Conservation (phyloP, 35 echinoderm and acorn worm species). For the Anneissia japonica region DNA sequence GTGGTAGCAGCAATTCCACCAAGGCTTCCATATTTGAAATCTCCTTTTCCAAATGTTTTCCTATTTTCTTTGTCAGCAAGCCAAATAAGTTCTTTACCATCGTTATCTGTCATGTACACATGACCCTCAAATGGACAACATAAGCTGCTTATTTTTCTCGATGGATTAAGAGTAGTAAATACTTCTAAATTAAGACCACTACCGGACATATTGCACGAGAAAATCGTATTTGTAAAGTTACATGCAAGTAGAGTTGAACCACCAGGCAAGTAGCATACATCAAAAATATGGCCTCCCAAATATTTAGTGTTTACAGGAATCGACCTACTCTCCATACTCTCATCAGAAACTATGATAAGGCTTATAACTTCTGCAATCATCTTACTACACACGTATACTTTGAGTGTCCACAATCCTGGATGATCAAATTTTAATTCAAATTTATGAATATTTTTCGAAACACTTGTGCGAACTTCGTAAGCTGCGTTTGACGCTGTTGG, state of each 20-base stretch:
- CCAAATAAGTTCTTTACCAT: background rate
- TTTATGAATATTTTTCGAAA: too few species aligned
- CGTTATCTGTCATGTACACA: background rate
- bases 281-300: background rate
- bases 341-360: too few species aligned
- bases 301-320: too few species aligned
- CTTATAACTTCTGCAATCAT: background rate
- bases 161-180: background rate
- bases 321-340: too few species aligned
- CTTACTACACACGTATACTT: background rate
- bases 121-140: background rate
- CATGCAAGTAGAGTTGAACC: background rate
- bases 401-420: background rate
- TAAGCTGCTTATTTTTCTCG: background rate
- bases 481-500: too few species aligned
- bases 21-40: background rate
- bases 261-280: background rate
- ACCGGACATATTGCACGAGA: background rate
- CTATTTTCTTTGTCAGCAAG: background rate
- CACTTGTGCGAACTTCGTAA: too few species aligned
- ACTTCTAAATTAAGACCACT: too few species aligned
- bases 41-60: background rate
- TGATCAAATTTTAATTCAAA: background rate
- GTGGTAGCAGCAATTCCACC: background rate
- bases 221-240: background rate